These are phyloP conservation scores for Calyptommatus sinebrachiatus DNA, from an alignment of 2,113 vertebrate species.

Conservation along the genomic window DNA sequence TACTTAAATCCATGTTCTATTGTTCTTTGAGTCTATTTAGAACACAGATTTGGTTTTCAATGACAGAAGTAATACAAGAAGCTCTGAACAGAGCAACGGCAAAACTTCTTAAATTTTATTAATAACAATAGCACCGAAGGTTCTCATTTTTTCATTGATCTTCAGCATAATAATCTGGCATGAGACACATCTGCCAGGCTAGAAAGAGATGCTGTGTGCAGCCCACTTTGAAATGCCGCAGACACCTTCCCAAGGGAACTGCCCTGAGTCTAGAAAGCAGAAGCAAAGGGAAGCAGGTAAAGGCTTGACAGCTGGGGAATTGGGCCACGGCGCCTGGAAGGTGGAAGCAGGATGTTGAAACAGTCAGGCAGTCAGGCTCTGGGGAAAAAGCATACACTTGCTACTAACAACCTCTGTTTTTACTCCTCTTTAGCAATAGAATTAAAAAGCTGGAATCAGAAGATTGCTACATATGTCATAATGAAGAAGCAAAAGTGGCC, in stretches of 20 bases:
- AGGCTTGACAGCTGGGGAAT: conserved; percentile 52
- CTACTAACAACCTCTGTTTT: conserved; percentile 13
- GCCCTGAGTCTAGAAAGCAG: conserved; percentile 23
- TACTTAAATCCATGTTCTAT: too few relatives aligned
- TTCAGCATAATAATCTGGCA: conserved; percentile 35
- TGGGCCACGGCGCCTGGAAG: conserved; percentile 37
- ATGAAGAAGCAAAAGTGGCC: background rate
- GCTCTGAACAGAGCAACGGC: conserved; percentile 15
- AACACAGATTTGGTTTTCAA: too few relatives aligned
- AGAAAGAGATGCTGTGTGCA: conserved; percentile 54
- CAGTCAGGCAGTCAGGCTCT: conserved; percentile 11
- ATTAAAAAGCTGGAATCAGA: background rate
- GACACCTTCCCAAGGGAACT: conserved; percentile 47
- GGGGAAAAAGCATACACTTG: background rate
- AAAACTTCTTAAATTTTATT: conserved; percentile 57
- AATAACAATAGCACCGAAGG: conserved; percentile 55
- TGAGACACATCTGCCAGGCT: conserved; percentile 51
- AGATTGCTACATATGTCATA: background rate
- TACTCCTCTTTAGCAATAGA: background rate
- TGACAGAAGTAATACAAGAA: conserved; percentile 43
- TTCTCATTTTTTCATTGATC: conserved; percentile 54
- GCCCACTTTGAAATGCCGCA: conserved; percentile 51
- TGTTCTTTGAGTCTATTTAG: too few relatives aligned
- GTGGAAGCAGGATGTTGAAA: conserved; percentile 40
- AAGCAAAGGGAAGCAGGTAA: conserved; percentile 38